These are phyloP conservation scores for Chouioia cunea DNA, from an alignment of 2,888 invertebrate species.

Conservation along the genomic window DNA sequence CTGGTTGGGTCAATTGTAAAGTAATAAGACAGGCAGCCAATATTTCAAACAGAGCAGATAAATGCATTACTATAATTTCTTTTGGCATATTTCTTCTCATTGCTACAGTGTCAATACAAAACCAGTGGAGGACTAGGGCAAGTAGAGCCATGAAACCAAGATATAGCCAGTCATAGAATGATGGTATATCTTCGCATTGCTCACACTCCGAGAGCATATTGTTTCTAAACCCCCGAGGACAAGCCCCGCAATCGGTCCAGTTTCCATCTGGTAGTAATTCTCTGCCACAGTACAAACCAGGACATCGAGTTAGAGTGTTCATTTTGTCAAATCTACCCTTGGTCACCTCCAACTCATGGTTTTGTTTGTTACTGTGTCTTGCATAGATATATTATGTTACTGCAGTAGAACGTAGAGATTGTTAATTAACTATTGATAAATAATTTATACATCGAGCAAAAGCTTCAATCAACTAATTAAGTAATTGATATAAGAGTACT, in stretches of 20 bases:
- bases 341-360: slow-evolving; percentile 36
- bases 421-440: too few relatives aligned
- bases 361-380: neutral
- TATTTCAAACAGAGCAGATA: slow-evolving; percentile 88
- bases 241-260: slow-evolving; percentile 88
- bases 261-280: slow-evolving; percentile 75
- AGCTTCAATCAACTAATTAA: too few relatives aligned
- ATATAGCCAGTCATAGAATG: slow-evolving; percentile 93
- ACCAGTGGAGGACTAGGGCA: slow-evolving; percentile 90
- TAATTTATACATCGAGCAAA: too few relatives aligned
- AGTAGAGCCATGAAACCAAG: slow-evolving; percentile 93
- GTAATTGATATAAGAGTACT: neutral
- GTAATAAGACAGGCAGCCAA: slow-evolving; percentile 81
- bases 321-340: slow-evolving; percentile 33
- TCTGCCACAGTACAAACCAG: slow-evolving; percentile 88
- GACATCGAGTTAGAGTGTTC: slow-evolving; percentile 70
- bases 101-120: slow-evolving; percentile 89
- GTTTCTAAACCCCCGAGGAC: slow-evolving; percentile 85
- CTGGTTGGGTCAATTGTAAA: slow-evolving; percentile 84
- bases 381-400: too few relatives aligned
- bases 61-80: slow-evolving; percentile 81
- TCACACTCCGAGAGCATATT: slow-evolving; percentile 81
- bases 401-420: too few relatives aligned
- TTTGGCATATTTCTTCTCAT: slow-evolving; percentile 82
- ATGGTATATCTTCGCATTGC: slow-evolving; percentile 80